phyloP scores from a whole-genome alignment of 1,140 invertebrate genomes.

The Drosophila watanabei region DNA sequence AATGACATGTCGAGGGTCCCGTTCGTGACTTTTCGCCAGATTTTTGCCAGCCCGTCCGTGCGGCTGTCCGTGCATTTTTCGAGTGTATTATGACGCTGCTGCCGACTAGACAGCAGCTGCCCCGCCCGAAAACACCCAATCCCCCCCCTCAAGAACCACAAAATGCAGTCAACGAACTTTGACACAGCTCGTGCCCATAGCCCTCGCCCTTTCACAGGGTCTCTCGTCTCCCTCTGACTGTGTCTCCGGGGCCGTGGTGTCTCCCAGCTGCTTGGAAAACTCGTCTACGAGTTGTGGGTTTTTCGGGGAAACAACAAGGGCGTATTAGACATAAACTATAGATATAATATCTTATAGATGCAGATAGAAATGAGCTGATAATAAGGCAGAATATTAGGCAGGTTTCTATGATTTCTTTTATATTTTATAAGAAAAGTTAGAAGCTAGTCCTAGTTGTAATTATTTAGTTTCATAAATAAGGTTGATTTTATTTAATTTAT shows the following conservation, averaged over 20 bases:
- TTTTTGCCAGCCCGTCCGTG: slow-evolving; percentile 41
- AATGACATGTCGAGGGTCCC: slow-evolving; percentile 66
- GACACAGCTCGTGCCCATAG: slow-evolving; percentile 57
- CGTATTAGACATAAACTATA: background rate
- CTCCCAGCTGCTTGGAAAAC: slow-evolving; percentile 26
- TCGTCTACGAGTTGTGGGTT: slow-evolving; percentile 40
- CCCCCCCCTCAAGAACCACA: slow-evolving; percentile 33
- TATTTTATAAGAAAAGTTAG: too few species aligned
- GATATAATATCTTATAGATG: background rate
- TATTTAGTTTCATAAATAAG: background rate
- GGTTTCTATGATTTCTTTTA: background rate
- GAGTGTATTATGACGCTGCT: slow-evolving; percentile 76
- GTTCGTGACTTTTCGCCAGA: slow-evolving; percentile 80
- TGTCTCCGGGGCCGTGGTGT: slow-evolving; percentile 5
- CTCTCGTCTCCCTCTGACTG: background rate
- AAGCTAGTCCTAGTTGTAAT: background rate
- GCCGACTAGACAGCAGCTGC: slow-evolving; percentile 63
- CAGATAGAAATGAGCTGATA: background rate
- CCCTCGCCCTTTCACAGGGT: slow-evolving; percentile 15
- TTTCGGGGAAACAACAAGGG: slow-evolving; percentile 21
- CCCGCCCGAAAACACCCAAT: background rate
- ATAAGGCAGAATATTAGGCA: background rate
- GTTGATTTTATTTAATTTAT: background rate
- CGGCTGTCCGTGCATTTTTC: slow-evolving; percentile 74
- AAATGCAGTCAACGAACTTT: slow-evolving; percentile 79